These are phyloP conservation scores for Andrena haemorrhoa DNA, from an alignment of 2,888 invertebrate genomes.

Conservation along the genomic window DNA sequence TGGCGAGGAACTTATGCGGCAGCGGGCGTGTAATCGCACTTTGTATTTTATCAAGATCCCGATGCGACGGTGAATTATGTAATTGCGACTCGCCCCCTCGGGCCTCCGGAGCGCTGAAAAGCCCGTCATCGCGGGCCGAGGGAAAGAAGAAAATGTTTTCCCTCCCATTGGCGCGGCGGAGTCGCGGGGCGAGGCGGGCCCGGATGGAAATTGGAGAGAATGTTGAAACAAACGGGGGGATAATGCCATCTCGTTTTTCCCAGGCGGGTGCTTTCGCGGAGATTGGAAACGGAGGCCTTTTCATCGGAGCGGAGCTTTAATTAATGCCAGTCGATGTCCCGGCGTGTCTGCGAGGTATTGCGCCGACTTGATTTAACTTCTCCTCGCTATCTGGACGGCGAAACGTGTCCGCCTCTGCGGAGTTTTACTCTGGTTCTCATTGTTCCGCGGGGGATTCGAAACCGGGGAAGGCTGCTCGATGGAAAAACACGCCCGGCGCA, in stretches of 20 bases:
- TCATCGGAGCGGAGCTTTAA: conserved; percentile 42
- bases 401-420: neutral
- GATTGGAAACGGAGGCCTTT: conserved; percentile 37
- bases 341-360: conserved; percentile 17
- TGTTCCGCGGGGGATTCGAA: too few species aligned
- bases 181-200: conserved; percentile 34
- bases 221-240: conserved; percentile 7
- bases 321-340: conserved; percentile 33
- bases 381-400: neutral
- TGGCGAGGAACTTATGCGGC: conserved; percentile 41
- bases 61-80: conserved; percentile 52
- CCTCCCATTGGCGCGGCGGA: conserved; percentile 27
- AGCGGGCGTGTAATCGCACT: conserved; percentile 45
- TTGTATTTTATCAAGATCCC: conserved; percentile 55
- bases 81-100: conserved; percentile 43
- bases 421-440: too few species aligned
- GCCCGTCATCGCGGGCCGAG: neutral
- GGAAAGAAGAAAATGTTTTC: conserved; percentile 46
- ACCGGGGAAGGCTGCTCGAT: too few species aligned
- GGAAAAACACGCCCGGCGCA: too few species aligned
- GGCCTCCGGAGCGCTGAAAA: conserved; percentile 29
- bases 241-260: conserved; percentile 11
- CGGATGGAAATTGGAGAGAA: conserved; percentile 40
- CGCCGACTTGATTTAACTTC: neutral
- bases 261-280: conserved; percentile 9